Base-by-base conservation (phyloP, 2,888 invertebrate species). In the Thecocarcelia acutangulata region DNA sequence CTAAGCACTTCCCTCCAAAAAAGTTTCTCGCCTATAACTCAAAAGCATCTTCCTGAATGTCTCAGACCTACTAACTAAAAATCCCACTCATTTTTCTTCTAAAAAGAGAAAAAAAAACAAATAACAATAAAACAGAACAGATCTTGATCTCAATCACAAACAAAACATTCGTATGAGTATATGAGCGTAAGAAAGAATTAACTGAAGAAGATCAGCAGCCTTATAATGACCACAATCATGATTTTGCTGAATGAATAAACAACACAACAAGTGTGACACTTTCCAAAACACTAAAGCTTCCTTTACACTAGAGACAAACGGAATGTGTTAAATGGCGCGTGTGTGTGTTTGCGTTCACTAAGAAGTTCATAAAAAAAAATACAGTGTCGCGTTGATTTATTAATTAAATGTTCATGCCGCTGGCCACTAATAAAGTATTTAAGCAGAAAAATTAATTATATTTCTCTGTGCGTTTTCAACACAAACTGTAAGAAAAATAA, bases 381-480 rank as follows among this genome's bases (percentile, higher is more conserved):
- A 78, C 72, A 87, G 88, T 88, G 89, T 87, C 88, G 87, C 87
- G 88, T 88, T 89, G 88, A 88, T 89, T 88, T 88, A 89, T 89
- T 89, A 89, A 88, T 89, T 89, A 88, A 89, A 86, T 85, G 86
- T 44, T 61, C 81, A 74, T 74, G 74, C 72, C 79, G 78, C 78
- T 64, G 54, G 78, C 74, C 64, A 70, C 64, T 82, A 78, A 82
- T 82, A 78, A 82, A 82, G 74, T 82, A 82, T 82, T 82, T 76
- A 78, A 82, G 74, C 80, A 74, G 75, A 83, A 86, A 85, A 86
- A 88, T 88, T 87, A 87, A 87, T 87, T 87, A 87, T 85, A 86
- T 85, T 78, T 68, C 76, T 79, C 59, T 52, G 72, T 73, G 59
- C 72, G 78, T 54, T 72, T 78, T 78, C 59, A 72, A 46, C 58